A percentile compares a stretch with the other conserved stretches of the same genome.
phyloP scores from a whole-genome alignment of 1,140 invertebrate genomes.

The Nymphalis io region DNA sequence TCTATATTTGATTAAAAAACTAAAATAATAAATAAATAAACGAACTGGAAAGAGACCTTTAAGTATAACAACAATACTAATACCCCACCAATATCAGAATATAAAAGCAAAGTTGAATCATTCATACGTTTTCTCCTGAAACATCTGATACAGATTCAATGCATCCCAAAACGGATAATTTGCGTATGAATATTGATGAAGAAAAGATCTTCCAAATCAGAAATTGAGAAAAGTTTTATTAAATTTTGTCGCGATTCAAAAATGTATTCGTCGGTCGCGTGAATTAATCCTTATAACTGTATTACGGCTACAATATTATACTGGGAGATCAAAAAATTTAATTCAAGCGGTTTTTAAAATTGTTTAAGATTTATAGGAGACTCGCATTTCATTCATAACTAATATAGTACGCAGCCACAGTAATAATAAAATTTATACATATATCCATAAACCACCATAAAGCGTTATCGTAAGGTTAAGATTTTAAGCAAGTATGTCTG shows the following conservation, averaged over 20 bases:
- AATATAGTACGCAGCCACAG: too few species aligned
- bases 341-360: background rate
- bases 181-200: constrained; percentile 7
- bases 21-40: too few species aligned
- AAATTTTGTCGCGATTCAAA: background rate
- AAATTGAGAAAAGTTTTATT: background rate
- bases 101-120: background rate
- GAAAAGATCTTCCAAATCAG: background rate
- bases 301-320: background rate
- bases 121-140: background rate
- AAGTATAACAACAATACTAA: background rate
- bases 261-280: background rate
- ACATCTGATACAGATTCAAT: background rate
- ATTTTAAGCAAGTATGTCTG: too few species aligned
- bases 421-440: too few species aligned
- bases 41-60: too few species aligned
- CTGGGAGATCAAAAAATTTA: background rate
- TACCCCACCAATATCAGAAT: background rate
- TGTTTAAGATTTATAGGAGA: background rate
- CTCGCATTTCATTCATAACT: background rate
- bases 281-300: background rate
- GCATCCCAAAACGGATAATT: constrained; percentile 5
- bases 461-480: too few species aligned
- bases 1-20: too few species aligned
- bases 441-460: too few species aligned